Evolutionary conservation across 2,797 vertebrate species (phyloP).

Genomic region (Pelodytes ibericus): DNA sequence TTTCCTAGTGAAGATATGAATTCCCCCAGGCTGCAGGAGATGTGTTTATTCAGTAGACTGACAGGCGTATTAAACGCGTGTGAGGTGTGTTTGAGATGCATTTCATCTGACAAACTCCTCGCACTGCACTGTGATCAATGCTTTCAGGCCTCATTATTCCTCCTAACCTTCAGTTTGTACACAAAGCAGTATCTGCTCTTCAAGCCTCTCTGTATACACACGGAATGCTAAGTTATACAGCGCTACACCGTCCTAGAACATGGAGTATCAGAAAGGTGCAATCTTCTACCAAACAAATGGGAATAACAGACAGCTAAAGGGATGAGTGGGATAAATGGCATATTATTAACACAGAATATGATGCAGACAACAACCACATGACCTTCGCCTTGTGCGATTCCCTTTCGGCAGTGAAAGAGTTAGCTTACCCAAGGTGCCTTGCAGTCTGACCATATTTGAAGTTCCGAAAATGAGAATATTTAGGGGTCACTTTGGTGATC

Average conservation of each 20-base stretch:
- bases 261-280: background rate
- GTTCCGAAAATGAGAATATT: too few relatives aligned
- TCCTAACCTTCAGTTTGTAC: slow-evolving; percentile 54
- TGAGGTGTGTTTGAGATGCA: slow-evolving; percentile 50
- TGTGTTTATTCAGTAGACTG: slow-evolving; percentile 46
- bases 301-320: background rate
- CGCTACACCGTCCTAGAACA: background rate
- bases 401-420: too few relatives aligned
- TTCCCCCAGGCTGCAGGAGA: slow-evolving; percentile 19
- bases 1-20: slow-evolving; percentile 11
- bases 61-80: slow-evolving; percentile 50
- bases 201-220: slow-evolving; percentile 9
- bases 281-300: background rate
- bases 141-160: slow-evolving; percentile 57
- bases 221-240: slow-evolving; percentile 26
- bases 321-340: background rate
- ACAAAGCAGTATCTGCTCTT: slow-evolving; percentile 35
- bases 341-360: background rate
- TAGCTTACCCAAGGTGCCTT: too few relatives aligned
- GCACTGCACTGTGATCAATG: slow-evolving; percentile 52
- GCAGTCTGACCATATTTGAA: too few relatives aligned
- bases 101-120: slow-evolving; percentile 54
- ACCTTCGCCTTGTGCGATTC: background rate
- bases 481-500: too few relatives aligned
- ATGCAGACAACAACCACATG: background rate